Base-by-base conservation (phyloP, 2,797 vertebrate species). In the Chiloscyllium punctatum region DNA sequence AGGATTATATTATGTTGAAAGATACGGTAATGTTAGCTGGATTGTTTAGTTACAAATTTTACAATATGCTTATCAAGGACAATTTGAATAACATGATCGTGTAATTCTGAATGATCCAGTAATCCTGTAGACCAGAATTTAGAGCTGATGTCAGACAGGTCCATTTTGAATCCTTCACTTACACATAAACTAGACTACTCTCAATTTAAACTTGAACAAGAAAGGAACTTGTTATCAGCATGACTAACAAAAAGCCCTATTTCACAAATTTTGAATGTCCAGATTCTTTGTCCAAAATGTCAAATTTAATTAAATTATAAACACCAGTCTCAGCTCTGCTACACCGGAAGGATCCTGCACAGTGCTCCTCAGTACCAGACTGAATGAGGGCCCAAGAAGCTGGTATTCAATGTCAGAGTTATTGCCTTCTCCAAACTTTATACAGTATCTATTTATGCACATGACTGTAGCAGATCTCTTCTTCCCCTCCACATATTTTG, bases 41-140 rank as follows among this genome's bases (percentile, higher is more conserved):
- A 92, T 62, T 92, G 66, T 92, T 92, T 92, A 37, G 66, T 69
- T 42, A 92, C 66, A 69, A n/a, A 92, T 92, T 92, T 92, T n/a
- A 69, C 90, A 37, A 25, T 1, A 9, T 69, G 66, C 66, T 25
- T 68, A 42, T 25, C 68, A 92, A 37, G 23, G 90, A 16, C 90
- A 2, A 13, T 30, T 13, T 37, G n/a, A 16, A 79, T 16, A 92
- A 92, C 68, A 37, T n/a, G 42, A 8, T 92, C n/a, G 1, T 42
- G 62, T 42, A 66, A 1, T 68, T 92, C n/a, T 92, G 90, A n/a
- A 37, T n/a, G 42, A 8, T 92, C n/a, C 1, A 25, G 62, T 42
- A 66, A 3, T 68, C 69, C n/a, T 18, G 11, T 23, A 42, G 90
- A 27, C 4, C n/a, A 69, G n/a, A 25, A 42, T 92, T 92, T 92